Evolutionary conservation across 2,888 invertebrate species (phyloP), one percentile per base, ranked within the genome.

Genomic region (Metalampra italica): DNA sequence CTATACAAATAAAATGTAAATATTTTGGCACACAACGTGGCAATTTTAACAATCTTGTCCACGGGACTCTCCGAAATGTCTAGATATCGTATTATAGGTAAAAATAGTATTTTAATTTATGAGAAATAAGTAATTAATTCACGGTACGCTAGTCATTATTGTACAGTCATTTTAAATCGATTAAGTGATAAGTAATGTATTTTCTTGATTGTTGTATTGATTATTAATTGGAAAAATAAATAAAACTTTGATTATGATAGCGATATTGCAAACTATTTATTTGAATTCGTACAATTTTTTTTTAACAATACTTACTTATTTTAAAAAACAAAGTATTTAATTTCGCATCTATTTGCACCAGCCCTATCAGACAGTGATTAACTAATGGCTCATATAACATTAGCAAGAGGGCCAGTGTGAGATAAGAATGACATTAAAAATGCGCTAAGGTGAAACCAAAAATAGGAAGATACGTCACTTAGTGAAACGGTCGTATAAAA

Each of bases 121-220:
- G 70, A 70, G 66, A 60, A 59, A 66, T 71, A 59, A 67, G 73
- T 79, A 78, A 72, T 68, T 38, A 34, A 15, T 66, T 77, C 43
- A 46, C 44, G 49, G 78, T 85, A 82, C 75, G 78, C 83, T 87
- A 88, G 83, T 80, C 78, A 74, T 82, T 22, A 78, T 71, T 87
- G 87, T 88, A 87, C 87, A 88, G 83, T 73, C 64, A 75, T 76
- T 47, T 79, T 78, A 67, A 78, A 74, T 75, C 59, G 53, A 64
- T 56, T 75, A 72, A 75, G 57, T 56, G 45, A 58, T 78, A 76
- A 72, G 68, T 74, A 63, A 64, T 64, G 73, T 78, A 76, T 69
- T 81, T 82, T 75, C 75, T 68, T 78, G 65, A 76, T 80, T 78
- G 79, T 83, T 82, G 77, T 85, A 78, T 70, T 69, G 51, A 64